These are phyloP conservation scores for Onthophagus sagittarius DNA, from an alignment of 2,888 invertebrate species.

Conservation along the genomic window DNA sequence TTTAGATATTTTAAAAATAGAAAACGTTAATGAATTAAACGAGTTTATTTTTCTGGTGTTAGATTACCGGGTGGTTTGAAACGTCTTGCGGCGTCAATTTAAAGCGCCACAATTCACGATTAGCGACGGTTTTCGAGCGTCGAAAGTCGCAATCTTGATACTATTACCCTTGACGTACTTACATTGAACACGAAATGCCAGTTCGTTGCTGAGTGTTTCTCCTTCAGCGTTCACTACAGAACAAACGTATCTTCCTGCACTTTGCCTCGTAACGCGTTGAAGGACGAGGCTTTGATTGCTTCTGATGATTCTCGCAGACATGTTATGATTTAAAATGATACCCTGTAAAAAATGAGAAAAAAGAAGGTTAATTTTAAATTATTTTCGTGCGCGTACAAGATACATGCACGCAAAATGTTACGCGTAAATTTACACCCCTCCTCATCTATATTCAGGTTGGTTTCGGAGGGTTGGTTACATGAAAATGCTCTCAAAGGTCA, in stretches of 20 bases:
- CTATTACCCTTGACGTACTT: constrained; percentile 49
- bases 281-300: constrained; percentile 90
- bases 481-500: neutral
- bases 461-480: neutral
- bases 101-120: neutral
- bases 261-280: constrained; percentile 82
- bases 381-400: neutral
- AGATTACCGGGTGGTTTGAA: neutral
- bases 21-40: neutral
- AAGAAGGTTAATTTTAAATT: neutral
- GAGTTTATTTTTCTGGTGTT: neutral
- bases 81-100: neutral
- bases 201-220: constrained; percentile 81
- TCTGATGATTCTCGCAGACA: constrained; percentile 81
- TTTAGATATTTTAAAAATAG: neutral
- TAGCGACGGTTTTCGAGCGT: neutral
- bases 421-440: neutral
- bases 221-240: constrained; percentile 85
- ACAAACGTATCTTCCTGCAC: constrained; percentile 84
- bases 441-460: neutral
- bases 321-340: constrained; percentile 76
- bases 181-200: constrained; percentile 84
- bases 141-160: neutral
- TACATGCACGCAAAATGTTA: neutral
- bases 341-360: constrained; percentile 57